Base-by-base conservation (phyloP, 2,888 invertebrate genomes). In the Stenchaetothrips biformis region DNA sequence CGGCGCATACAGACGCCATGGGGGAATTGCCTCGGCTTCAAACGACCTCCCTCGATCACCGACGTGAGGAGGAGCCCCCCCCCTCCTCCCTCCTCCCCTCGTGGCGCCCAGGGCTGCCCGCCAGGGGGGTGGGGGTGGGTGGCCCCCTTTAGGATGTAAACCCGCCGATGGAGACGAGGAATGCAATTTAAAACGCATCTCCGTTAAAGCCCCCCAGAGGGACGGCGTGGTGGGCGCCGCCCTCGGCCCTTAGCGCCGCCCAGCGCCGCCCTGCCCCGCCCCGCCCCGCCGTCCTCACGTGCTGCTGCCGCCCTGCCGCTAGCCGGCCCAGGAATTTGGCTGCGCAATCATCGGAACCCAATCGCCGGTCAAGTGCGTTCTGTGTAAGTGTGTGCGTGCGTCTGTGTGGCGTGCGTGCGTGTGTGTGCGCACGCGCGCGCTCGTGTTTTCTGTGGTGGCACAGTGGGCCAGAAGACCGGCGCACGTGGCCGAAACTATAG, bases 131-230 rank as follows among this genome's bases (percentile, higher is more conserved):
- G 59, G 59, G 16, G 18, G 53, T 49, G 49, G 49, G 53, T 18
- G 59, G 13, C 18, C 13, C 13, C 67, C 9, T 62, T 21, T 74
- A 8, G 67, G 25, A 74, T 74, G 67, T 74, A 74, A 25, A 21
- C 67, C 67, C 67, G 25, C 67, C 25, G 21, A 67, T 67, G 11
- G 67, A 74, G 67, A 8, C 59, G 59, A 59, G 67, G 67, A 74
- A 74, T 74, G 67, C 67, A 74, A 74, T 74, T 74, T 74, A 74
- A 74, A 74, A 21, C 67, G 67, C 21, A 74, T 74, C 67, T 25
- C 25, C 67, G 67, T 74, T 74, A 74, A 74, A 74, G 67, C 67
- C 67, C 25, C 37, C 67, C 67, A 25, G 9, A 21, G 25, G 25
- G 67, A 74, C 67, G 37, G 37, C 37, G 37, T 37, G 37, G 37